phyloP scores from a whole-genome alignment of 2,113 vertebrate genomes.

The Lagopus muta region DNA sequence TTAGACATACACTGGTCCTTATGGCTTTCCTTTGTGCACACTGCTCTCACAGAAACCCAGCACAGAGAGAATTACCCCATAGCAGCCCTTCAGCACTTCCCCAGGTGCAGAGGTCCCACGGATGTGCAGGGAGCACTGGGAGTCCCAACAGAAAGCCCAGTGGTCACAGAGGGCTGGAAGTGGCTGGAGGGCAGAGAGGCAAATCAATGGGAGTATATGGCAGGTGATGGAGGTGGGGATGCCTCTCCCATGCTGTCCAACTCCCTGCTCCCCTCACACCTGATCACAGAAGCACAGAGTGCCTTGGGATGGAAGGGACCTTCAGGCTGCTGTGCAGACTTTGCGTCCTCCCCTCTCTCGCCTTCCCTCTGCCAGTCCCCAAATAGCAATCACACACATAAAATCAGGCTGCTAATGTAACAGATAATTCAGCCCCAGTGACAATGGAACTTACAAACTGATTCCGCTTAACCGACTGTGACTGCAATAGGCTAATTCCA shows the following conservation, averaged over 20 bases:
- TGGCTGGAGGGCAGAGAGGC: neutral
- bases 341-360: fast-evolving
- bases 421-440: neutral
- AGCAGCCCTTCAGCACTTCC: slow-evolving; percentile 5
- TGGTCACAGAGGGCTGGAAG: neutral
- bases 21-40: slow-evolving; percentile 8
- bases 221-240: neutral
- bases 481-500: slow-evolving; percentile 34
- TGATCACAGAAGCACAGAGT: neutral
- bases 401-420: neutral
- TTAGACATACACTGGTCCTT: neutral
- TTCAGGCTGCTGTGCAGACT: neutral
- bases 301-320: neutral
- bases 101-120: neutral
- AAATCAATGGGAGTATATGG: neutral
- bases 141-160: neutral
- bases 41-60: neutral
- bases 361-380: too few species aligned
- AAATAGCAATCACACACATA: neutral
- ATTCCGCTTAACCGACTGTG: slow-evolving; percentile 37
- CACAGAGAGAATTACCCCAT: neutral
- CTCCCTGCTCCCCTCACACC: neutral
- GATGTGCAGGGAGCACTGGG: neutral
- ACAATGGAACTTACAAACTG: slow-evolving; percentile 54
- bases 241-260: neutral